Evolutionary conservation across 2,888 invertebrate genomes (phyloP).

Genomic region (Ormyrus labotus): DNA sequence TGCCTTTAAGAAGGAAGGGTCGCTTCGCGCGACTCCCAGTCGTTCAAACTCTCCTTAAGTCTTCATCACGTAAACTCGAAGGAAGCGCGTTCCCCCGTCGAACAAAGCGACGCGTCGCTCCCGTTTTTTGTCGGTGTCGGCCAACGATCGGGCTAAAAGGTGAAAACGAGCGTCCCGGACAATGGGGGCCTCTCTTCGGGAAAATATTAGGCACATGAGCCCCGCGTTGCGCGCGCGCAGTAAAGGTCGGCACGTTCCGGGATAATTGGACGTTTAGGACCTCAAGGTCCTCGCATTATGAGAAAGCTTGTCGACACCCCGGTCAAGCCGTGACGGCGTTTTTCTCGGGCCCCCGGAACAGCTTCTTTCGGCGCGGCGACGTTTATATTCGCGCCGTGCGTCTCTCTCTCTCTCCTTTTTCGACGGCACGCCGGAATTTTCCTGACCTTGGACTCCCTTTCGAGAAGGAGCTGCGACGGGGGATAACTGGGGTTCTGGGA

Average conservation of each 20-base stretch:
- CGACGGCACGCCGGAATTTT: background rate
- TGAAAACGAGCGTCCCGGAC: background rate
- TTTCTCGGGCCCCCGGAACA: background rate
- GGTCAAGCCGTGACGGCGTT: conserved; percentile 47
- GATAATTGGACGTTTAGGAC: conserved; percentile 43
- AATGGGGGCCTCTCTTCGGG: background rate
- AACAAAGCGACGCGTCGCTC: conserved; percentile 14
- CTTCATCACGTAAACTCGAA: conserved; percentile 17
- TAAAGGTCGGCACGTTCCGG: conserved; percentile 27
- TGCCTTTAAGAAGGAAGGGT: background rate
- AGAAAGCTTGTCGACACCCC: conserved; percentile 36
- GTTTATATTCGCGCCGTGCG: background rate
- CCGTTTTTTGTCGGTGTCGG: background rate
- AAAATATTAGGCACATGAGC: conserved; percentile 34
- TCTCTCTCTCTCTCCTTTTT: background rate
- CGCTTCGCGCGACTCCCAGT: background rate
- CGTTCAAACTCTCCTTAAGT: conserved; percentile 27
- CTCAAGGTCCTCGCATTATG: conserved; percentile 44
- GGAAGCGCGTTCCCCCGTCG: background rate
- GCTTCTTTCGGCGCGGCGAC: background rate
- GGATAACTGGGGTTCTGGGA: conserved; percentile 7
- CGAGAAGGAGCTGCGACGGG: background rate
- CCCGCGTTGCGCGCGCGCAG: background rate
- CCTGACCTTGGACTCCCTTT: conserved; percentile 3
- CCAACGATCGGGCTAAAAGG: conserved; percentile 8